phyloP scores from a whole-genome alignment of 92 coral and sea anemone genomes.

The Anthopleura xanthogrammica region DNA sequence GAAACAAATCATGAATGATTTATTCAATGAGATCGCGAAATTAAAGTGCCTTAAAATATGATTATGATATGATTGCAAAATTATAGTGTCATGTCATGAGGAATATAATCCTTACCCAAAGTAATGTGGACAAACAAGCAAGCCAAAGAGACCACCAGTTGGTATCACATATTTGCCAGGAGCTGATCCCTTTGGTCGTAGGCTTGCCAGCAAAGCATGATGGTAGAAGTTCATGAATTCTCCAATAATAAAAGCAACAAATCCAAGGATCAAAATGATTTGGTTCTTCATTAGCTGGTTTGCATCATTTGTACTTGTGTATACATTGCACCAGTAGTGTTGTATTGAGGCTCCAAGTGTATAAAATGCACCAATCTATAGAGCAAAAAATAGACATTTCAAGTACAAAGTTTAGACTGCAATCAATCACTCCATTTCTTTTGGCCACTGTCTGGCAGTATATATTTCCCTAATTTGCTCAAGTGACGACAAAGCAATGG shows the following conservation, averaged over 20 bases:
- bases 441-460: too few relatives aligned
- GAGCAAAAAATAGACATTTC: not conserved
- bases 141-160: slow-evolving; percentile 63
- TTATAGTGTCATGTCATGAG: too few relatives aligned
- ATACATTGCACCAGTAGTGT: slow-evolving; percentile 84
- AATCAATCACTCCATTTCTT: too few relatives aligned
- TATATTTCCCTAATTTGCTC: too few relatives aligned
- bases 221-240: slow-evolving; percentile 67
- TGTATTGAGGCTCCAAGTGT: slow-evolving; percentile 69
- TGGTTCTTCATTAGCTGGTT: slow-evolving; percentile 52
- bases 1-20: too few relatives aligned
- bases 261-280: slow-evolving; percentile 38
- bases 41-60: too few relatives aligned
- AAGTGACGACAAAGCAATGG: too few relatives aligned
- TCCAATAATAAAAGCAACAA: slow-evolving; percentile 48
- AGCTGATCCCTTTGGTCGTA: slow-evolving; percentile 60
- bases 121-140: slow-evolving; percentile 78
- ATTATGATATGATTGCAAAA: too few relatives aligned
- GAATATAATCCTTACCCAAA: slow-evolving; percentile 49
- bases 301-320: slow-evolving; percentile 46
- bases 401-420: not conserved
- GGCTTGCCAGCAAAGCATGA: slow-evolving; percentile 50
- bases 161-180: slow-evolving; percentile 58
- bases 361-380: slow-evolving; percentile 54
- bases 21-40: too few relatives aligned